Base-by-base conservation (phyloP, 2,797 vertebrate species). In the Scarus forsteni region DNA sequence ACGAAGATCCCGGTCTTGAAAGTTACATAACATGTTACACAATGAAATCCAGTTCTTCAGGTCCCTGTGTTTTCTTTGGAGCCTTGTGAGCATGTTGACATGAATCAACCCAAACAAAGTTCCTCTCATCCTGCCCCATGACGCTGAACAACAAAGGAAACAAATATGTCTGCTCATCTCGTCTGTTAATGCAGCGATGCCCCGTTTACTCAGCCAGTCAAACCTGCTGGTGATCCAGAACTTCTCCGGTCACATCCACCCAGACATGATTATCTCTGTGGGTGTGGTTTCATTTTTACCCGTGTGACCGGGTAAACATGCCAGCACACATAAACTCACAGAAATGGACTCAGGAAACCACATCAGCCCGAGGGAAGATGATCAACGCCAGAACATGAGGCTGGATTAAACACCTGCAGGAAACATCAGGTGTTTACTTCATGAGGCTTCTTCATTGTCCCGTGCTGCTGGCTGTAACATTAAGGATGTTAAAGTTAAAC, bases 11-110 rank as follows among this genome's bases (percentile, higher is more conserved):
- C 0, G 13, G n/a, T 77, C 36, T 13, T 16, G 12, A 34, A 43
- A 19, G 50, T 79, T 85, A 69, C 44, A 49, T 66, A 71, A 75
- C 55, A 6, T 16, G 51, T 81, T 83, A 49, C 68, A 57, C 45
- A 77, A 85, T 36, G 2, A 75, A 64, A 55, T 39, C 43, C 57
- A 81, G 66, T 11, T 43, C 56, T 58, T 66, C 14, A 27, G 19
- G 16, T 51, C 56, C 39, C 14, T 27, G 35, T 7, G 63, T 51
- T 49, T 48, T 63, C 40, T 40, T 54, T 61, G 34, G 52, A 60
- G 51, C 60, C 61, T n/a, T 10, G 15, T 43, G 54, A 38, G 61
- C 15, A 74, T 78, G 54, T 43, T 59, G 43, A 75, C 58, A 61
- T 11, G 6, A 7, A 18, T 27, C 54, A 62, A 19, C 10, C 50